A percentile compares a stretch with the other conserved stretches of the same genome.
Conservation (phyloP, 2,113 vertebrate species). For the Dasyurus viverrinus region DNA sequence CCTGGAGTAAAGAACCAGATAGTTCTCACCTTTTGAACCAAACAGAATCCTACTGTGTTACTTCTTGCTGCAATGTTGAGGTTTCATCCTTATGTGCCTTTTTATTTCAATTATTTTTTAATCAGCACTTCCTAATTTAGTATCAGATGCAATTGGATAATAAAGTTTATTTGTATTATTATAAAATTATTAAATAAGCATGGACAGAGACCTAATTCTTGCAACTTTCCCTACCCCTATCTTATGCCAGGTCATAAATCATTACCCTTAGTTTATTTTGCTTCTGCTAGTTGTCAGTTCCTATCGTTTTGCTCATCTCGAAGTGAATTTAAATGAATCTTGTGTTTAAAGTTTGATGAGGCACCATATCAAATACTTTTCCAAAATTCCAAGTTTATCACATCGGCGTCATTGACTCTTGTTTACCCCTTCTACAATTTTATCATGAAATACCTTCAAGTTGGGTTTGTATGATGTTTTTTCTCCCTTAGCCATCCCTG, state of each 20-base stretch:
- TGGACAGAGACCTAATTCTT: slow-evolving; percentile 41
- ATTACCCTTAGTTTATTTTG: slow-evolving; percentile 23
- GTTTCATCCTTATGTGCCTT: not conserved
- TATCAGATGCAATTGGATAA: slow-evolving; percentile 67
- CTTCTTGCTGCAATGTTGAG: slow-evolving; percentile 7
- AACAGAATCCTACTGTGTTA: not conserved
- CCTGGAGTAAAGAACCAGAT: not conserved
- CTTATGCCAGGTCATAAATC: slow-evolving; percentile 71
- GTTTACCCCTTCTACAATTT: slow-evolving; percentile 54
- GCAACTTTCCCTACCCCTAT: slow-evolving; percentile 20
- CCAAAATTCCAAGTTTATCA: slow-evolving; percentile 54
- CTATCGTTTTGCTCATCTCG: slow-evolving; percentile 68
- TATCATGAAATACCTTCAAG: slow-evolving; percentile 48
- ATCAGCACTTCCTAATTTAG: slow-evolving; percentile 53
- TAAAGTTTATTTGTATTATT: slow-evolving; percentile 72
- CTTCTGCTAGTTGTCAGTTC: slow-evolving; percentile 59
- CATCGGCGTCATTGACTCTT: slow-evolving; percentile 32
- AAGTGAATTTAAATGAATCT: slow-evolving; percentile 68
- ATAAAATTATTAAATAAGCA: slow-evolving; percentile 74
- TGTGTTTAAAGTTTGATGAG: slow-evolving; percentile 75
- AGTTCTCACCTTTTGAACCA: not conserved
- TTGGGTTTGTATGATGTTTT: not conserved
- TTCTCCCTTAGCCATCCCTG: slow-evolving; percentile 2
- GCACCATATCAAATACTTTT: slow-evolving; percentile 42
- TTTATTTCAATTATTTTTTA: slow-evolving; percentile 36